These are phyloP conservation scores for Protula sp. DNA, from an alignment of 2,888 invertebrate species.

Conservation along the genomic window DNA sequence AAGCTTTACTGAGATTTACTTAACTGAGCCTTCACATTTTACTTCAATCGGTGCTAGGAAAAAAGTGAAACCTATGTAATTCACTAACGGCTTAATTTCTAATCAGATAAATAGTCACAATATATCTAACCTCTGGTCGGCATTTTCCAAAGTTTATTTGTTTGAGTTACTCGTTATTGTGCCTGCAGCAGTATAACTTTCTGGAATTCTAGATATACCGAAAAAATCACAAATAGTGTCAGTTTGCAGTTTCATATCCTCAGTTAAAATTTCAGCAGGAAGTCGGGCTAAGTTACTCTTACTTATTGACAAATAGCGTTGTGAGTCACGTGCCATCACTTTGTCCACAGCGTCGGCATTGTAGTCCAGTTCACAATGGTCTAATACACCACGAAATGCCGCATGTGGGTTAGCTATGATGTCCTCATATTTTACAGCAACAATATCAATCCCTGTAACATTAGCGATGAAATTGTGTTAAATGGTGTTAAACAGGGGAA, in stretches of 20 bases:
- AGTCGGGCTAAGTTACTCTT: background rate
- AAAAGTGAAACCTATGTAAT: too few relatives aligned
- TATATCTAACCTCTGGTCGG: too few relatives aligned
- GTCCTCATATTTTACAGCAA: background rate
- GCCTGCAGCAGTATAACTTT: background rate
- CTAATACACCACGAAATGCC: background rate
- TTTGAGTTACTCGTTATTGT: too few relatives aligned
- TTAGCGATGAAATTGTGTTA: too few relatives aligned
- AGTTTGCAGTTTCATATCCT: background rate
- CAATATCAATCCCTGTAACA: background rate
- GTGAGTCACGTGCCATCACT: background rate
- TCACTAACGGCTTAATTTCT: too few relatives aligned
- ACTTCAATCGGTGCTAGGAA: too few relatives aligned
- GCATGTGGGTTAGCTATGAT: background rate
- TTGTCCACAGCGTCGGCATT: background rate
- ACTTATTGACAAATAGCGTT: background rate
- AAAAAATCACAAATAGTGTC: background rate
- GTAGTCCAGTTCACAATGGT: background rate
- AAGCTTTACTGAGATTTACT: too few relatives aligned
- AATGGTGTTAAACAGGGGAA: too few relatives aligned
- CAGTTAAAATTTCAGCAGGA: background rate
- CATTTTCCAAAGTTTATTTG: too few relatives aligned
- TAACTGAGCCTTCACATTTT: too few relatives aligned
- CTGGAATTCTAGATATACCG: background rate
- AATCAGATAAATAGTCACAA: too few relatives aligned